phyloP scores from a whole-genome alignment of 92 coral and sea anemone genomes.

The Palythoa grandis region DNA sequence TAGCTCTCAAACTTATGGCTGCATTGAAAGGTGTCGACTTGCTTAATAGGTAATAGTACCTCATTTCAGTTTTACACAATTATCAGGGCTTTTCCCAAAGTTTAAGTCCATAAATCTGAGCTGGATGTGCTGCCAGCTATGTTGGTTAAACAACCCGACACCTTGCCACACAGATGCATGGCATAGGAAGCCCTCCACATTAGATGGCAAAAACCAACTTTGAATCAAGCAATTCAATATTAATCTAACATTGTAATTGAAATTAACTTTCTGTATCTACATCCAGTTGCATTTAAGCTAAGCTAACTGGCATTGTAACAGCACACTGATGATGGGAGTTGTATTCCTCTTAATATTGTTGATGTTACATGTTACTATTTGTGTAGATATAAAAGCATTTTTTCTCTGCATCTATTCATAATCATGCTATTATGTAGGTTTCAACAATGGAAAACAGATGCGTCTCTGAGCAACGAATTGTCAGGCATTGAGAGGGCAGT shows the following conservation, averaged over 20 bases:
- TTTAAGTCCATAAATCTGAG: too few species aligned
- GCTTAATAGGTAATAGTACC: conserved; percentile 65
- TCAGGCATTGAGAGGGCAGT: conserved; percentile 48
- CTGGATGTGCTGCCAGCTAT: too few species aligned
- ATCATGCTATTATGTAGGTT: conserved; percentile 20
- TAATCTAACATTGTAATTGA: too few species aligned
- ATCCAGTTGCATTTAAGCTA: too few species aligned
- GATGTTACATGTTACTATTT: background rate
- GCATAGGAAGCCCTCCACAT: too few species aligned
- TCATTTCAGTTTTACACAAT: background rate
- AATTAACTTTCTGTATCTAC: too few species aligned
- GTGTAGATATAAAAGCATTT: background rate
- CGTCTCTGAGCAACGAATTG: background rate
- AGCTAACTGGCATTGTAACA: background rate
- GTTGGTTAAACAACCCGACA: too few species aligned
- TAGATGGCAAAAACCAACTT: too few species aligned
- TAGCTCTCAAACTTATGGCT: conserved; percentile 69
- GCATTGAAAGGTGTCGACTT: conserved; percentile 63
- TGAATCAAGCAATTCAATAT: too few species aligned
- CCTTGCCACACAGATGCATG: too few species aligned
- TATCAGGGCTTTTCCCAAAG: background rate
- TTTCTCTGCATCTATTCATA: background rate
- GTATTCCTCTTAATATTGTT: background rate
- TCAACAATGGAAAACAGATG: conserved; percentile 45
- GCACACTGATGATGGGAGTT: too few species aligned